Base-by-base conservation (phyloP, 1,140 invertebrate species). In the Globodera rostochiensis region DNA sequence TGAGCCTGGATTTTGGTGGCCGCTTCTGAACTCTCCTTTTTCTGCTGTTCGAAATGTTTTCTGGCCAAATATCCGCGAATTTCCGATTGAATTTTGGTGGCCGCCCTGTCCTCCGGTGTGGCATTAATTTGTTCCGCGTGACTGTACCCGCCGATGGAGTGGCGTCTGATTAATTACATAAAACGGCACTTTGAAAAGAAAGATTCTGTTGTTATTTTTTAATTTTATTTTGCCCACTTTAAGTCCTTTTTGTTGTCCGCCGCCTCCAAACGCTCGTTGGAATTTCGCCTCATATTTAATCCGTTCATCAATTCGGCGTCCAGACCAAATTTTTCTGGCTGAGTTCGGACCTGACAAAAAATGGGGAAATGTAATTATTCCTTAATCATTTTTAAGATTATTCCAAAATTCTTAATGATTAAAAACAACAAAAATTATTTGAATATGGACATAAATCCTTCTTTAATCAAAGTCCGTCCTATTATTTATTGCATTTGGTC, bases 1-100 rank as follows among this genome's bases (percentile, higher is more conserved):
- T 88, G 87, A 19, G 88, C 85, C 46, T 88, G 88, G 71, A 88
- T 89, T 70, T 88, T 88, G 21, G 88, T 89, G 1, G 88, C 88
- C 6, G 88, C 88, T n/a, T 85, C 77, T 11, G 64, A 74, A 66
- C 86, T 88, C 57, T 89, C 74, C 78, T 84, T 80, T 70, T 88
- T 88, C 73, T 90, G 80, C n/a, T 82, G 81, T 21, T 85, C 85
- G 4, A 87, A 81, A 36, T 88, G 85, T 71, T 86, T 88, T 25
- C 88, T 74, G 73, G 88, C 76, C 15, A 89, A 74, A 74, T 85
- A 89, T n/a, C 88, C 88, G 21, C 88, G 81, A 75, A 89, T 89
- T 77, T 89, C 87, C 4, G 87, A 81, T 75, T 89, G 88, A 53
- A 89, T 89, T 67, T 88, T 89, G 1, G 82, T 89, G 1, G 88